A percentile compares a stretch with the other conserved stretches of the same genome.
Conservation (phyloP, 2,888 invertebrate genomes). For the Eupithecia inturbata region DNA sequence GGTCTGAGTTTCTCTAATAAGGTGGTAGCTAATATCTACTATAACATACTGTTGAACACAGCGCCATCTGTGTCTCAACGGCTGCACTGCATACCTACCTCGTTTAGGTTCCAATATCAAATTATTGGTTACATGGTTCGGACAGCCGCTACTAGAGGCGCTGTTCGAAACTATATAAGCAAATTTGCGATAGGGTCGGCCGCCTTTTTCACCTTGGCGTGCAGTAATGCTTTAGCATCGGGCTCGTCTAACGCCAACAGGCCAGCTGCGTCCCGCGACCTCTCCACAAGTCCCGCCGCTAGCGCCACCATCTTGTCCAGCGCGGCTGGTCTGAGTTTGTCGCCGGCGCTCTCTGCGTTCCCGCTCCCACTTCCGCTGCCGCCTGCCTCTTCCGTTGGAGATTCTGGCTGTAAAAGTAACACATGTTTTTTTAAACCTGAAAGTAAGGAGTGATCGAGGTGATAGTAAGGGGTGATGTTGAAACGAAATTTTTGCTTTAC, state of each 20-base stretch:
- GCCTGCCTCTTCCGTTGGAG: slow-evolving; percentile 81
- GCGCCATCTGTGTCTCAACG: no score
- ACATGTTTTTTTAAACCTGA: neutral
- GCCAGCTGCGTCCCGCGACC: slow-evolving; percentile 91
- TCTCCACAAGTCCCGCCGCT: slow-evolving; percentile 94
- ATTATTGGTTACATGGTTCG: no score
- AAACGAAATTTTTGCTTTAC: no score
- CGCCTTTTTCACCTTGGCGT: no score
- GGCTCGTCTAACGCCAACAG: slow-evolving; percentile 89
- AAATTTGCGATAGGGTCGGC: no score
- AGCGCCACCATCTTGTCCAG: slow-evolving; percentile 98
- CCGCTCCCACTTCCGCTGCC: slow-evolving; percentile 60
- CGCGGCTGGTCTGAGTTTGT: slow-evolving; percentile 94
- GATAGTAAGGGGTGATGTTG: neutral
- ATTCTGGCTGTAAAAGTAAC: slow-evolving; percentile 59
- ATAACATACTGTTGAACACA: no score
- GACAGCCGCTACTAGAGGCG: no score
- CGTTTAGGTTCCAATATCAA: no score
- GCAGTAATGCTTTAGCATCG: slow-evolving; percentile 92
- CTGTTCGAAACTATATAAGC: no score
- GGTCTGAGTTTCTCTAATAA: no score
- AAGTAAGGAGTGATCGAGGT: neutral
- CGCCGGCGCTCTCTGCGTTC: slow-evolving; percentile 66
- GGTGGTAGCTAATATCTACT: no score
- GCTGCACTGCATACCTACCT: no score